Evolutionary conservation across 2,113 vertebrate species (phyloP).

Genomic region (Plecotus auritus): DNA sequence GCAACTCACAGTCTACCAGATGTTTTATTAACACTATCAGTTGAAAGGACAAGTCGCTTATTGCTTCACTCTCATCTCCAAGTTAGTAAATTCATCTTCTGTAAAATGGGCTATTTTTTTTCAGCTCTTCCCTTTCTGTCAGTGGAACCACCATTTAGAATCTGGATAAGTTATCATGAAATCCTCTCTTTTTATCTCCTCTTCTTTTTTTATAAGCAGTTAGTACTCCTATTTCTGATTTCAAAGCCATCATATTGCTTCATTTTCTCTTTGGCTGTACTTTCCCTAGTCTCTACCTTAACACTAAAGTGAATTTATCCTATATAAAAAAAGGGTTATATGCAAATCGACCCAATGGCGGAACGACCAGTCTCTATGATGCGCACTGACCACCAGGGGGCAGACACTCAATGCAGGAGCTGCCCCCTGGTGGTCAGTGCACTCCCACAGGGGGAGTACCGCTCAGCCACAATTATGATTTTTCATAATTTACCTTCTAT

Average conservation of each 20-base stretch:
- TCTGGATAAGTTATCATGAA: neutral
- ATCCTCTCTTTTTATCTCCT: neutral
- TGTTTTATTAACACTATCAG: neutral
- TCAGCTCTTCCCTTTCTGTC: neutral
- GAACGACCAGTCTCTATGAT: no score
- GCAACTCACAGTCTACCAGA: neutral
- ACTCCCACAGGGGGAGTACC: no score
- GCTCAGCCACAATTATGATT: neutral
- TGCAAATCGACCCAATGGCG: no score
- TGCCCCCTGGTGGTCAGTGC: no score
- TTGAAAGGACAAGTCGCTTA: neutral
- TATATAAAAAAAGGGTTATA: no score
- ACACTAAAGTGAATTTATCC: neutral
- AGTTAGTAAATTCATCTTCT: neutral
- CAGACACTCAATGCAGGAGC: no score
- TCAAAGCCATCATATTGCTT: neutral
- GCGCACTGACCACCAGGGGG: no score
- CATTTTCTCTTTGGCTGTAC: neutral
- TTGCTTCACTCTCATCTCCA: neutral
- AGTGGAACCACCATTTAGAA: neutral
- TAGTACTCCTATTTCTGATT: neutral
- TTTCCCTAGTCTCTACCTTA: neutral
- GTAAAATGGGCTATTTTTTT: neutral
- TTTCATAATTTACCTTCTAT: neutral
- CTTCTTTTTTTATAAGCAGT: neutral